A percentile compares a stretch with the other conserved stretches of the same genome.
phyloP scores from a whole-genome alignment of 2,797 vertebrate species.

The Forpus xanthops region DNA sequence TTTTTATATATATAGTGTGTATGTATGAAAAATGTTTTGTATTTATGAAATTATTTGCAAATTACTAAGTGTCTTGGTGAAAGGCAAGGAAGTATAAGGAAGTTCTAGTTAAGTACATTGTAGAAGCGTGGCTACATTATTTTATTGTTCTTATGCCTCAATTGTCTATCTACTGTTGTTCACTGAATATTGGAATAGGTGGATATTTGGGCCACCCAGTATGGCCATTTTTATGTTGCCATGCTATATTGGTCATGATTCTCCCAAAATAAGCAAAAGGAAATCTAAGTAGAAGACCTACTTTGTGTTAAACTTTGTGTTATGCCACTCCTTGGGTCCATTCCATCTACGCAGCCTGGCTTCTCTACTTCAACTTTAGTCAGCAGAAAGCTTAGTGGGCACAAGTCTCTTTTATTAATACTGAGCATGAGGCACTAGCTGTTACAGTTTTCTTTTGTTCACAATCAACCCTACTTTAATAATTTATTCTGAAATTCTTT shows the following conservation, averaged over 20 bases:
- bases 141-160: neutral
- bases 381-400: neutral
- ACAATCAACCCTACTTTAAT: neutral
- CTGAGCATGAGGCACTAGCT: neutral
- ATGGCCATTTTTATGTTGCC: neutral
- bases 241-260: neutral
- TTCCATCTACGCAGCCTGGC: neutral
- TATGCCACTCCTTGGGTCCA: neutral
- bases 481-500: neutral
- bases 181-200: neutral
- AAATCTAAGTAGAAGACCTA: neutral
- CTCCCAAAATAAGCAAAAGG: neutral
- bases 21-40: neutral
- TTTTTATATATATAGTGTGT: neutral
- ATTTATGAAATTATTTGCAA: neutral
- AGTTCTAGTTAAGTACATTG: neutral
- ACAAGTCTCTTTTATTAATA: neutral
- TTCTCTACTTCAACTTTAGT: neutral
- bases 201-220: neutral
- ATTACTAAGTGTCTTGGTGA: neutral
- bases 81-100: neutral
- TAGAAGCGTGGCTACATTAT: neutral
- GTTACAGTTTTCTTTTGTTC: neutral
- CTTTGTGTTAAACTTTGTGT: neutral
- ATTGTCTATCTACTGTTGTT: neutral